phyloP scores from a whole-genome alignment of 2,113 vertebrate genomes.

The Lutjanus erythropterus region DNA sequence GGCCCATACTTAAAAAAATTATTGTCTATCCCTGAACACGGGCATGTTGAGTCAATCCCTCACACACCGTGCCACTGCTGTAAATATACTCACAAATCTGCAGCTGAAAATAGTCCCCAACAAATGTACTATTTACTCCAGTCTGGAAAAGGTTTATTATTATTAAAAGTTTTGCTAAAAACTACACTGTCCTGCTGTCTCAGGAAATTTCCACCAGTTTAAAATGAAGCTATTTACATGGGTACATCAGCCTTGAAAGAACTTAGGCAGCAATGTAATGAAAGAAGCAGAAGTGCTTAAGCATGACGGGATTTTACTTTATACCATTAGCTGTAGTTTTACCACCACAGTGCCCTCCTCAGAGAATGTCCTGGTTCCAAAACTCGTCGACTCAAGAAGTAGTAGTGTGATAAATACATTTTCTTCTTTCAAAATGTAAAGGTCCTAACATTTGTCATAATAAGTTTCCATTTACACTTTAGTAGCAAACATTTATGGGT shows the following conservation, averaged over 20 bases:
- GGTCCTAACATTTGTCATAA: background rate
- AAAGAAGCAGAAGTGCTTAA: background rate
- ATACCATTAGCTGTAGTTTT: background rate
- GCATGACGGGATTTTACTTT: background rate
- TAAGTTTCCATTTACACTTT: background rate
- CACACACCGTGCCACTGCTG: background rate
- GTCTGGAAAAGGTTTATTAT: no score
- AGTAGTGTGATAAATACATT: background rate
- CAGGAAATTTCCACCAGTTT: no score
- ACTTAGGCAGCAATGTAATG: background rate
- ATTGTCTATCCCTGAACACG: no score
- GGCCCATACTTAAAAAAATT: no score
- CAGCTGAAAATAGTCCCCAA: background rate
- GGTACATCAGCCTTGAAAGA: background rate
- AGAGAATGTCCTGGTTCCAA: background rate
- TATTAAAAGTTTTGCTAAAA: no score
- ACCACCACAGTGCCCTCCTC: background rate
- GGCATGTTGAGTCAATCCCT: background rate
- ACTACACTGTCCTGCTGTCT: no score
- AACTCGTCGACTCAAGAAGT: background rate
- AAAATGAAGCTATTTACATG: no score
- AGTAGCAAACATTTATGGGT: background rate
- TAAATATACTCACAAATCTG: background rate
- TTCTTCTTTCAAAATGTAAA: background rate
- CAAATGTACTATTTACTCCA: background rate